These are phyloP conservation scores for Hemithea aestivaria DNA, from an alignment of 2,888 invertebrate species.

Conservation along the genomic window DNA sequence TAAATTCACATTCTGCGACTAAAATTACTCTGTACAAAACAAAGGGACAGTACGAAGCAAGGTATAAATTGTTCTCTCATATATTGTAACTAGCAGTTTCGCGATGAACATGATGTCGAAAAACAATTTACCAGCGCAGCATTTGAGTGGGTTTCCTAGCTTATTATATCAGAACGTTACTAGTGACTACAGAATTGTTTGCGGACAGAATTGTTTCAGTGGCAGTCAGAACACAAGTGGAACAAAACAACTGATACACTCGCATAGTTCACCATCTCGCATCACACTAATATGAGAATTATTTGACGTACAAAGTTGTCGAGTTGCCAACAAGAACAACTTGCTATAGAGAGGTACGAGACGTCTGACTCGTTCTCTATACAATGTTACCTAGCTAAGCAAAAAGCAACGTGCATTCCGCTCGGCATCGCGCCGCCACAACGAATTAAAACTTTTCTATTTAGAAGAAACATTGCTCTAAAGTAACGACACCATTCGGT, in stretches of 20 bases:
- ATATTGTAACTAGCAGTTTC: no score
- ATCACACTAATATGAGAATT: constrained; percentile 30
- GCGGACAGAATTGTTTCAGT: not conserved
- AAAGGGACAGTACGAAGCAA: no score
- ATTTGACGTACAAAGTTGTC: constrained; percentile 39
- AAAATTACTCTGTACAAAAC: no score
- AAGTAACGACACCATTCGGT: constrained; percentile 36
- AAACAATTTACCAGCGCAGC: no score
- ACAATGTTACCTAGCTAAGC: constrained; percentile 9
- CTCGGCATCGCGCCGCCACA: constrained; percentile 33
- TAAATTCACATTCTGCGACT: no score
- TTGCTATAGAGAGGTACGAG: constrained; percentile 24
- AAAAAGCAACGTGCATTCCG: constrained; percentile 5
- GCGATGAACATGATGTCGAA: no score
- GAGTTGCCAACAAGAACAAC: constrained; percentile 36
- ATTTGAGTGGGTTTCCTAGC: no score
- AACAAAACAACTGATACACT: not conserved
- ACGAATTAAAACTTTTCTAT: constrained; percentile 65
- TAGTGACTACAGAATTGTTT: no score
- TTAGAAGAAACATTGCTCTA: constrained; percentile 50
- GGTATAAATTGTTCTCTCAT: no score
- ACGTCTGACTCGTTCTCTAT: constrained; percentile 24
- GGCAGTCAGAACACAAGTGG: not conserved
- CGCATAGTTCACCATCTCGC: constrained; percentile 4
- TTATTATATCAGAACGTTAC: no score